Base-by-base conservation (phyloP, 37 sponge, comb jelly and placozoan genomes). In the Spongilla lacustris region DNA sequence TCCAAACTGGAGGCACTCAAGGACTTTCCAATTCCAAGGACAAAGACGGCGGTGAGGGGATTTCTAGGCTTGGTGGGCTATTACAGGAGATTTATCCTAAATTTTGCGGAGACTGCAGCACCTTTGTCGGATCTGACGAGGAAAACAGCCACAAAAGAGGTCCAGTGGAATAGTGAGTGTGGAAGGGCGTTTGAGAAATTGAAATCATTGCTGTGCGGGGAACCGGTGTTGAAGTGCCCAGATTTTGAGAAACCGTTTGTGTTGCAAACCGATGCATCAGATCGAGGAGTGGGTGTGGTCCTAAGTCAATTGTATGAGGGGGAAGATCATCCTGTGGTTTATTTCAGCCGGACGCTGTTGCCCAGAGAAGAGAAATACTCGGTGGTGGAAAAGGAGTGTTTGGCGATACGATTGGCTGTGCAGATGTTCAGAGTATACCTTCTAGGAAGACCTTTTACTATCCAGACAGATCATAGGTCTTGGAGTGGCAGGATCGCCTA, bases 261-360 rank as follows among this genome's bases (percentile, higher is more conserved):
- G 0, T 37, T 93, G 38, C 86, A 85, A 25, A 93, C 89, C 0
- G 93, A 89, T 77, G 83, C 89, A 0, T 85, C 79, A 23, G 72
- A 85, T 26, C 33, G 77, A 22, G 83, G 86, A 8, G 69, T 93
- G 25, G 89, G 93, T n/a, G 86, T 84, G 29, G 89, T 93, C 19
- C 36, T 89, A n/a, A 89, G 77, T 36, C 93, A 93, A 66, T 21
- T 68, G 10, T 71, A 75, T 25, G 36, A 84, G 29, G 88, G 81
- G 8, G 30, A 80, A 4, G 88, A 88, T 4, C 92, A 87, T 58
- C 88, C 85, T 0, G 31, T 92, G 26, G 81, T 81, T 8, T 91
- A 86, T 50, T 82, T 79, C 21, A 87, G 88, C 38, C 73, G 81
- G 32, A 84, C 84, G 70, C 36, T 87, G 28, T 71, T 87, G 2